Conservation (phyloP, 2,888 invertebrate genomes). For the Apantesis nais region DNA sequence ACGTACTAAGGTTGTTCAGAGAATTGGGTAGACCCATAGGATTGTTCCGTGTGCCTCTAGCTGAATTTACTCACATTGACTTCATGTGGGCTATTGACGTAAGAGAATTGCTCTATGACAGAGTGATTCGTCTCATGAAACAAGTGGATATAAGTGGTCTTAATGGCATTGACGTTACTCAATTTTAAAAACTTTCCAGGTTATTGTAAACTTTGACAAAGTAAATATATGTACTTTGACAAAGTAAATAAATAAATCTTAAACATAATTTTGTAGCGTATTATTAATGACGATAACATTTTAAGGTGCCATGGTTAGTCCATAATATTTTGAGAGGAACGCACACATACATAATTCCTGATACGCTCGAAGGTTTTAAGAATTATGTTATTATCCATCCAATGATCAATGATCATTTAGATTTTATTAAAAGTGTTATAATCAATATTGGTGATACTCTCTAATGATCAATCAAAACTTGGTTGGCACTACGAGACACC, state of each 20-base stretch:
- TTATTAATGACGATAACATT: not conserved
- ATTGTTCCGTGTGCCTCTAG: slow-evolving; percentile 83
- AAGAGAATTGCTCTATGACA: slow-evolving; percentile 84
- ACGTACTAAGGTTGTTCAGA: slow-evolving; percentile 83
- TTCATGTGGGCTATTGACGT: slow-evolving; percentile 89
- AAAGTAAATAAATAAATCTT: not conserved
- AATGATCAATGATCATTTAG: no score
- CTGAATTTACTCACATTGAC: slow-evolving; percentile 89
- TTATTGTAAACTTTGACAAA: not conserved
- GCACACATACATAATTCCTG: not conserved
- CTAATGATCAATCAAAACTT: no score
- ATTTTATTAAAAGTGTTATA: not conserved
- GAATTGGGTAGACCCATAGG: slow-evolving; percentile 84
- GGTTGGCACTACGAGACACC: no score
- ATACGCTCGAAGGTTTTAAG: not conserved
- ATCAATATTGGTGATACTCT: not conserved
- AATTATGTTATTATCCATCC: not conserved
- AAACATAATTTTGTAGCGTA: not conserved
- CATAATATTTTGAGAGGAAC: not conserved
- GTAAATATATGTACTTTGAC: not conserved
- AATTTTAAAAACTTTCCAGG: slow-evolving; percentile 1
- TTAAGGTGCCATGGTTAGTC: not conserved
- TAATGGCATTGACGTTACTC: slow-evolving; percentile 12
- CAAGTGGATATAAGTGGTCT: slow-evolving; percentile 43
- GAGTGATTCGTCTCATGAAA: slow-evolving; percentile 82